These are phyloP conservation scores for Calyptommatus sinebrachiatus DNA, from an alignment of 2,113 vertebrate genomes.

Conservation along the genomic window DNA sequence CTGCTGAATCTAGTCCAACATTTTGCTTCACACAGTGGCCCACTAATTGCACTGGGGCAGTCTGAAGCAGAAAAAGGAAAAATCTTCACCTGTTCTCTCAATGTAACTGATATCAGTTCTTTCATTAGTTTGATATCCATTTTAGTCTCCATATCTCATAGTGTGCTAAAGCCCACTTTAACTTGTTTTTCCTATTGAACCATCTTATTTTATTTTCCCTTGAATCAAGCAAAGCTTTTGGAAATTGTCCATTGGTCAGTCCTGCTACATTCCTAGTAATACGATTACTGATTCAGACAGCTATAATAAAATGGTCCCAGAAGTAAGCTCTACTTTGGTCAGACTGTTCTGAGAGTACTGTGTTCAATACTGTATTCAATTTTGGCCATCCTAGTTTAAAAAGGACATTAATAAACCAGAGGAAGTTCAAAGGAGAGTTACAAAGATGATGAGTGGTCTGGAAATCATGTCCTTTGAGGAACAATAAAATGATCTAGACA, in stretches of 20 bases:
- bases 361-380: not conserved
- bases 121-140: not conserved
- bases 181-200: conserved; percentile 43
- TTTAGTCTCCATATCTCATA: conserved; percentile 4
- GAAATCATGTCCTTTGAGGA: too few relatives aligned
- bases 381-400: too few relatives aligned
- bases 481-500: too few relatives aligned
- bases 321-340: too few relatives aligned
- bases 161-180: conserved; percentile 22
- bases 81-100: not conserved
- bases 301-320: not conserved
- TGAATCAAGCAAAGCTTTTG: conserved; percentile 29
- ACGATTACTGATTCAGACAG: conserved; percentile 41
- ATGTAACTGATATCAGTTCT: not conserved
- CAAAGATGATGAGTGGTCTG: too few relatives aligned
- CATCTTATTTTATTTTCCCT: conserved; percentile 28
- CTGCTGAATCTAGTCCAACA: too few relatives aligned
- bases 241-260: conserved; percentile 37
- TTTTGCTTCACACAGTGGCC: too few relatives aligned
- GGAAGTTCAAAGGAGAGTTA: too few relatives aligned
- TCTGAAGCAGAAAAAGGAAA: not conserved
- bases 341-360: conserved; percentile 11
- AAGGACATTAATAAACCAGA: too few relatives aligned
- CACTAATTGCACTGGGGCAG: not conserved
- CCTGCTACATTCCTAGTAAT: conserved; percentile 23